Base-by-base conservation (phyloP, 2,888 invertebrate genomes). In the Craniophora ligustri region DNA sequence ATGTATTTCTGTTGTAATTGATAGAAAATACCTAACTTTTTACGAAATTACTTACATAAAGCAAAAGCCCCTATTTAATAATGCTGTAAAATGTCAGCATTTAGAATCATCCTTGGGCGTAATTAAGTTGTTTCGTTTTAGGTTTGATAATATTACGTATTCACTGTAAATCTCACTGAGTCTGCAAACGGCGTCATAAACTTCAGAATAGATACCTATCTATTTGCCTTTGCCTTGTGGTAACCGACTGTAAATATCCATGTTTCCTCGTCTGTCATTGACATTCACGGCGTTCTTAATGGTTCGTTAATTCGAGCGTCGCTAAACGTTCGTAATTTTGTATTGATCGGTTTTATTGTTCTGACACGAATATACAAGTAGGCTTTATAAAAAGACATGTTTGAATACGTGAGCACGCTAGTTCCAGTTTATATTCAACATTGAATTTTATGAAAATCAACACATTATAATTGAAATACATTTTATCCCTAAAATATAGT, bases 231-330 rank as follows among this genome's bases (percentile, higher is more conserved):
- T 66, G 63, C 57, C 64, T 75, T 66, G 75, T 59, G 75, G 78
- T 76, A 66, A 76, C 68, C 65, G 77, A 58, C 59, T 67, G 73
- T 72, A 72, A 84, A 83, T 82, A 82, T 81, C 80, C 75, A 78
- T 76, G 78, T 78, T 76, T 74, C 68, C 65, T 68, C 49, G 68
- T 72, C 80, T 82, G 81, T 77, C 82, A 76, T 77, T 85, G 85
- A 79, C 84, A 86, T 84, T 86, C 81, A 81, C 78, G 78, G 72
- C 72, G 71, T 75, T 74, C 71, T 73, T 79, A 83, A 86, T 82
- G 84, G 82, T 85, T 85, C 85, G 81, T 83, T 88, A 87, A 85
- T 84, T 87, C 79, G 78, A 74, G 79, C 75, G 65, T 73, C 72
- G 78, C 75, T 66, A 80, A 83, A 79, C 75, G 73, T 72, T 78